phyloP scores from a whole-genome alignment of 2,797 vertebrate genomes.

The Hylomyscus alleni region DNA sequence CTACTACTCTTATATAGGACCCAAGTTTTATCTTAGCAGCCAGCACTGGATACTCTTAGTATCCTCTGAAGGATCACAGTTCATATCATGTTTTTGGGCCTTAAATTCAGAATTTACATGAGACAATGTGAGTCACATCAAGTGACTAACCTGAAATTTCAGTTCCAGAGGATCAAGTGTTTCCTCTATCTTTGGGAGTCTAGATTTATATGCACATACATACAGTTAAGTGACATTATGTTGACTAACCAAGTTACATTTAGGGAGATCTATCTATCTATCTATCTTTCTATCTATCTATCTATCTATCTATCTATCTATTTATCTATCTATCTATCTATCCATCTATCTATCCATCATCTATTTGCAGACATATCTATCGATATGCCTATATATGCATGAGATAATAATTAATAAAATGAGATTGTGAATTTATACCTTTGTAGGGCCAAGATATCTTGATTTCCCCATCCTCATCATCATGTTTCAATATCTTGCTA shows the following conservation, averaged over 20 bases:
- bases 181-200: neutral
- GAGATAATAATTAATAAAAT: neutral
- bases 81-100: too few species aligned
- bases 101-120: too few species aligned
- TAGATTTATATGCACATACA: neutral
- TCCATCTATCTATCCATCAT: too few species aligned
- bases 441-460: too few species aligned
- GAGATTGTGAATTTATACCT: neutral
- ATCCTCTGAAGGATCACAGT: too few species aligned
- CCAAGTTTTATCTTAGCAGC: neutral
- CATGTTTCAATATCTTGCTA: too few species aligned
- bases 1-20: neutral
- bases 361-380: neutral
- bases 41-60: too few species aligned
- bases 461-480: too few species aligned
- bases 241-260: neutral
- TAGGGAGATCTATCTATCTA: neutral
- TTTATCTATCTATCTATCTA: too few species aligned
- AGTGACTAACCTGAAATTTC: neutral
- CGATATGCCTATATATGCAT: neutral
- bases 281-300: too few species aligned
- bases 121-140: neutral
- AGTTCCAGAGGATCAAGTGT: neutral
- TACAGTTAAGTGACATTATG: neutral
- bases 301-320: neutral